Conservation (phyloP, 2,797 vertebrate species). For the Oryzias sinensis region DNA sequence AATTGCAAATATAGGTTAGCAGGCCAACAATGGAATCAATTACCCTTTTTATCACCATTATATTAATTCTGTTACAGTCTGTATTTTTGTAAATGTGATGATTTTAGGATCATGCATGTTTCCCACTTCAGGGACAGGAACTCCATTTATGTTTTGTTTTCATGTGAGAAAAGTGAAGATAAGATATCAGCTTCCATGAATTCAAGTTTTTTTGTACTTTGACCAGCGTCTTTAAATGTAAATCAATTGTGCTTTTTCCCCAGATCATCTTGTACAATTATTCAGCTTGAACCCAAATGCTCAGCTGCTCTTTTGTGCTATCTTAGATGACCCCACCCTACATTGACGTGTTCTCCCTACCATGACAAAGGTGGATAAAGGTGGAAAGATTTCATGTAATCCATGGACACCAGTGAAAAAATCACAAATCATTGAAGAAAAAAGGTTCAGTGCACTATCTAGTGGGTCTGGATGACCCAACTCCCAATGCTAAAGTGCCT, state of each 20-base stretch:
- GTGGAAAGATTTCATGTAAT: too few species aligned
- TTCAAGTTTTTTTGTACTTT: slow-evolving; percentile 55
- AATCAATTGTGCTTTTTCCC: slow-evolving; percentile 43
- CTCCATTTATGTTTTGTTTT: slow-evolving; percentile 27
- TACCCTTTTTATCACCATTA: too few species aligned
- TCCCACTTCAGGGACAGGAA: background rate
- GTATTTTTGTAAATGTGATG: background rate
- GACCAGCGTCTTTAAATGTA: slow-evolving; percentile 57
- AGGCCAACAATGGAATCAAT: too few species aligned
- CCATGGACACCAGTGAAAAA: too few species aligned
- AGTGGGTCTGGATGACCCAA: too few species aligned
- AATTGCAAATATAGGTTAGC: too few species aligned
- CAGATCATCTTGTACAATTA: slow-evolving; percentile 7
- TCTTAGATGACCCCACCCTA: too few species aligned
- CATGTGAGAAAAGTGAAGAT: slow-evolving; percentile 38
- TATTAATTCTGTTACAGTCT: background rate
- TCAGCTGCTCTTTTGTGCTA: background rate
- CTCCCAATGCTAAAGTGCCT: too few species aligned
- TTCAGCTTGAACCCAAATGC: background rate
- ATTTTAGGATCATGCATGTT: background rate
- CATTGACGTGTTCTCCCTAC: too few species aligned
- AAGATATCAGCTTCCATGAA: slow-evolving; percentile 46
- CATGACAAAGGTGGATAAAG: too few species aligned
- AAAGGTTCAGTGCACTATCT: too few species aligned
- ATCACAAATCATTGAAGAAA: too few species aligned